Evolutionary conservation across 2,888 invertebrate species (phyloP).

Genomic region (Melieria crassipennis): DNA sequence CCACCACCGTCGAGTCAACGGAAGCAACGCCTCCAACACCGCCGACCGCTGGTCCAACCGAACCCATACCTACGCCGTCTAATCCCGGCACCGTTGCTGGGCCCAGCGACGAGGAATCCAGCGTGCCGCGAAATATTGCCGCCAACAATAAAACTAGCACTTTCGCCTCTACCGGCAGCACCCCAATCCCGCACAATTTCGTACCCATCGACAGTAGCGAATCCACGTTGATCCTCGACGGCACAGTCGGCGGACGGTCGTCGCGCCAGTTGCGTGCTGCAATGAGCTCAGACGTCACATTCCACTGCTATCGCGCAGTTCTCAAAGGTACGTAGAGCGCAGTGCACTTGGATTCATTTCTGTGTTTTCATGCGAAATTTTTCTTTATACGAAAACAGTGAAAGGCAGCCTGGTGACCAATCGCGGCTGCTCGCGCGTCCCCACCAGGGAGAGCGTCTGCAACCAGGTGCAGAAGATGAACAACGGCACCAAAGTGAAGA

Average conservation of each 20-base stretch:
- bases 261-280: conserved; percentile 44
- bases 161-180: conserved; percentile 23
- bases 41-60: conserved; percentile 32
- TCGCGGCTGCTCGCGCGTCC: conserved; percentile 58
- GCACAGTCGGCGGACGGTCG: conserved; percentile 12
- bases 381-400: conserved; percentile 39
- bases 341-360: not conserved
- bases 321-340: conserved; percentile 48
- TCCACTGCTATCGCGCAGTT: conserved; percentile 55
- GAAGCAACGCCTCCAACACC: conserved; percentile 35
- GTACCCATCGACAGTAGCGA: not conserved
- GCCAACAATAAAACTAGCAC: not conserved
- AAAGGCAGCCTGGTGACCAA: conserved; percentile 46
- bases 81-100: conserved; percentile 22
- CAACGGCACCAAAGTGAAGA: conserved; percentile 36
- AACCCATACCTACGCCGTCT: conserved; percentile 53
- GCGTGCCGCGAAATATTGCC: not conserved
- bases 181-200: conserved; percentile 14
- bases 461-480: conserved; percentile 43
- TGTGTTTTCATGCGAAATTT: not conserved
- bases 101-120: conserved; percentile 30
- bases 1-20: conserved; percentile 26
- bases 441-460: conserved; percentile 51
- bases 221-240: not conserved
- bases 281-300: conserved; percentile 43